phyloP scores from a whole-genome alignment of 2,113 vertebrate genomes.

The Callocephalon fimbriatum region DNA sequence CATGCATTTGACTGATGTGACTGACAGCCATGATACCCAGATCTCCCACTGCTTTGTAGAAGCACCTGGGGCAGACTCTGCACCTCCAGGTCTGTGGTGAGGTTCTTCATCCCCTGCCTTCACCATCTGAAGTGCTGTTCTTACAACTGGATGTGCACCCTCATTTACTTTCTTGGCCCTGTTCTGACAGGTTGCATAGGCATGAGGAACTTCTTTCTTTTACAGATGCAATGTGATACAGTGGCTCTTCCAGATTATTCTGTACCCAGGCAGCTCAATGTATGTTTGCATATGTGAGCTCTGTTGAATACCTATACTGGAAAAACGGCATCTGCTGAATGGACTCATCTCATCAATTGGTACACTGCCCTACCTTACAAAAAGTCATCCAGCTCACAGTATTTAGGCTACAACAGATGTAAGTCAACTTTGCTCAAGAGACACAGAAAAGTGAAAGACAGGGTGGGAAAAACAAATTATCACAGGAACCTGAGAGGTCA shows the following conservation, averaged over 20 bases:
- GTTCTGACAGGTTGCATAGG: accelerated
- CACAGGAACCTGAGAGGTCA: neutral
- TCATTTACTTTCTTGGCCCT: accelerated
- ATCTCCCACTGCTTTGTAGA: accelerated
- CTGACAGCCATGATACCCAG: accelerated
- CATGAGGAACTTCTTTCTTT: accelerated
- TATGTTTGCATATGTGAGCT: neutral
- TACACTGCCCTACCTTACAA: neutral
- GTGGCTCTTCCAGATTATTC: neutral
- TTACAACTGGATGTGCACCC: accelerated
- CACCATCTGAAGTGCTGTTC: accelerated
- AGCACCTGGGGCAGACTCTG: accelerated
- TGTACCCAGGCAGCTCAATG: neutral
- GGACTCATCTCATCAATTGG: accelerated
- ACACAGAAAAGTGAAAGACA: neutral
- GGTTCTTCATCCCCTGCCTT: neutral
- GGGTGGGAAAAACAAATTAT: neutral
- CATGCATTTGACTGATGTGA: accelerated
- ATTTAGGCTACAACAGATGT: neutral
- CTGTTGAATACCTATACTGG: neutral
- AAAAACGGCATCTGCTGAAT: neutral
- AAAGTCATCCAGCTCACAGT: neutral
- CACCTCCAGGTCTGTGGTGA: accelerated
- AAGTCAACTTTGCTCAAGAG: neutral
- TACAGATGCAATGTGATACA: accelerated